A percentile compares a stretch with the other conserved stretches of the same genome.
Conservation (phyloP, 37 sponge, comb jelly and placozoan genomes). For the Agelas oroides region DNA sequence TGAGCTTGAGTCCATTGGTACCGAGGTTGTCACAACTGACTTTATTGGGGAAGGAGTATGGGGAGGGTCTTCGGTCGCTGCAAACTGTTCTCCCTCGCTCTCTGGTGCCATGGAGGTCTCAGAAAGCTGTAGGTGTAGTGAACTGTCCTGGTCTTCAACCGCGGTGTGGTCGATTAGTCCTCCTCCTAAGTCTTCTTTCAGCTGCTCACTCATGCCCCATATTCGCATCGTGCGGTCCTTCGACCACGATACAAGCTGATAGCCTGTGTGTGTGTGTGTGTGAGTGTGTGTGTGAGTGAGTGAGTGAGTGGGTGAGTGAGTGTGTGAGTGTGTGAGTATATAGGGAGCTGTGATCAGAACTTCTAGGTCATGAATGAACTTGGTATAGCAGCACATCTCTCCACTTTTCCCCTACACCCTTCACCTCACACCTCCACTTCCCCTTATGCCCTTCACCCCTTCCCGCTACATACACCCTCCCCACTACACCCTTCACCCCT, state of each 20-base stretch:
- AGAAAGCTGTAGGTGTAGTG: neutral
- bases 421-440: constrained; percentile 22
- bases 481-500: neutral
- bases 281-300: too few relatives aligned
- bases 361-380: too few relatives aligned
- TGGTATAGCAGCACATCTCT: too few relatives aligned
- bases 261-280: too few relatives aligned
- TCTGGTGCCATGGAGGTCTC: neutral
- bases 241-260: constrained; percentile 61
- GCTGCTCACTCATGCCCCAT: constrained; percentile 59
- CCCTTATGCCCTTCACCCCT: constrained; percentile 8
- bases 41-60: too few relatives aligned
- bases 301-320: too few relatives aligned
- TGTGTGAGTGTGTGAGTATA: too few relatives aligned
- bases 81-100: neutral
- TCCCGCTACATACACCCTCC: constrained; percentile 2
- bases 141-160: neutral
- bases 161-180: constrained; percentile 1
- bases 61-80: too few relatives aligned
- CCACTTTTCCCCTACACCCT: neutral
- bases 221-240: constrained; percentile 59
- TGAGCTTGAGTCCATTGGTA: neutral
- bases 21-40: neutral
- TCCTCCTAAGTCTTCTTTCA: constrained; percentile 26
- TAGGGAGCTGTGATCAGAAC: too few relatives aligned